Evolutionary conservation across 2,113 vertebrate genomes (phyloP).

Genomic region (Mellivora capensis): DNA sequence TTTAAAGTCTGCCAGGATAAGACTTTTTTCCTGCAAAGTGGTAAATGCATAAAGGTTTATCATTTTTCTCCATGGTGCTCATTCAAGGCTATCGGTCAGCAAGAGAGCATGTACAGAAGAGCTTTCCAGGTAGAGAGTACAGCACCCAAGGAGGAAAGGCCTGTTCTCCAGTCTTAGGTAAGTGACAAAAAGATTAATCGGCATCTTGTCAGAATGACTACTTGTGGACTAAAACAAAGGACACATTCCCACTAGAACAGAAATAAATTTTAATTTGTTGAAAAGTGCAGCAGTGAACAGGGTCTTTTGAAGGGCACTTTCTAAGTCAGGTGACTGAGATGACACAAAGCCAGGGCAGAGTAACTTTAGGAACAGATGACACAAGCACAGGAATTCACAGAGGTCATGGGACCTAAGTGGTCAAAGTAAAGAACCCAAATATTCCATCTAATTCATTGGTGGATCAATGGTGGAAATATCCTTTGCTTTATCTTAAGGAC

Average conservation of each 20-base stretch:
- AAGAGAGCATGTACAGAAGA: not conserved
- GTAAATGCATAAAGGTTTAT: not conserved
- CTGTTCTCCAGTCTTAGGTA: not conserved
- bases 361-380: not conserved
- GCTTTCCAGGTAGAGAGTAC: not conserved
- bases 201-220: not conserved
- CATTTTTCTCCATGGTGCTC: not conserved
- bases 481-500: constrained; percentile 14
- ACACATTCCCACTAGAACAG: constrained; percentile 56
- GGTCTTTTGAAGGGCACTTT: constrained; percentile 87
- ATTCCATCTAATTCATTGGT: not conserved
- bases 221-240: constrained; percentile 44
- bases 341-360: constrained; percentile 56
- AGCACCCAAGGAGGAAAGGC: not conserved
- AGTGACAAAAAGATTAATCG: not conserved
- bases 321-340: constrained; percentile 72
- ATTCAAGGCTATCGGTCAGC: not conserved
- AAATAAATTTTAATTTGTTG: constrained; percentile 77
- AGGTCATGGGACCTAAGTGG: not conserved
- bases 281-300: constrained; percentile 89
- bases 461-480: not conserved
- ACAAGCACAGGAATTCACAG: not conserved
- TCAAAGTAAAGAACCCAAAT: not conserved
- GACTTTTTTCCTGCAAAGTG: not conserved
- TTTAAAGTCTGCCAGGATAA: not conserved